Base-by-base conservation (phyloP, 2,797 vertebrate genomes). In the Oreochromis grahami region DNA sequence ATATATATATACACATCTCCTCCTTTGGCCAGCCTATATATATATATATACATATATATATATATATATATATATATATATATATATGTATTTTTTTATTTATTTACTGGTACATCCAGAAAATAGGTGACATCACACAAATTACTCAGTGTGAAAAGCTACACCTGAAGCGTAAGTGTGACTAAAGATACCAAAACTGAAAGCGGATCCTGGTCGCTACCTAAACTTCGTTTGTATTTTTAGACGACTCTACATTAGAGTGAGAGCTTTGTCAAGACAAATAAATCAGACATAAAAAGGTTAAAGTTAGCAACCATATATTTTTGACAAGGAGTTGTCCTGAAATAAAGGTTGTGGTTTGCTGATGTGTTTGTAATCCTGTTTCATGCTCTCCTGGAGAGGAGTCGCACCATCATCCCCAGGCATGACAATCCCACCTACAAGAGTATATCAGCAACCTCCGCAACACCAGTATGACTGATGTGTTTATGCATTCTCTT, bases 401-500 rank as follows among this genome's bases (percentile, higher is more conserved):
- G 84, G 80, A 92, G 92, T 93, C 89, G 86, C 91, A 84, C 89
- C 94, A 94, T 87, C 90, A 85, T 95, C 94, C 92, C 84, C 85
- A 82, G 93, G 93, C 95, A 91, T 93, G 88, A 94, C 92, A 93
- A 93, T 94, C 88, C 95, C 90, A 94, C 94, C 95, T 95, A 94
- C 95, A 87, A 83, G 89, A 94, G 89, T 87, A 41, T 90, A 94
- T 90, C 91, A 90, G 86, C 91, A 91, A 84, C 92, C 93, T 92
- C 93, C 91, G 80, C 94, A 91, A 80, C 87, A 88, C 86, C 89
- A 89, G 80, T 85, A 90, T 94, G 95, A 95, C 95, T 91, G 93
- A 95, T 94, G 94, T 92, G 93, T 94, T 95, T 93, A 94, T 60
- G 92, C 89, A 87, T 93, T 92, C 92, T 83, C 88, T 93, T 90